Evolutionary conservation across 2,113 vertebrate genomes (phyloP).

Genomic region (Colinus virginianus): DNA sequence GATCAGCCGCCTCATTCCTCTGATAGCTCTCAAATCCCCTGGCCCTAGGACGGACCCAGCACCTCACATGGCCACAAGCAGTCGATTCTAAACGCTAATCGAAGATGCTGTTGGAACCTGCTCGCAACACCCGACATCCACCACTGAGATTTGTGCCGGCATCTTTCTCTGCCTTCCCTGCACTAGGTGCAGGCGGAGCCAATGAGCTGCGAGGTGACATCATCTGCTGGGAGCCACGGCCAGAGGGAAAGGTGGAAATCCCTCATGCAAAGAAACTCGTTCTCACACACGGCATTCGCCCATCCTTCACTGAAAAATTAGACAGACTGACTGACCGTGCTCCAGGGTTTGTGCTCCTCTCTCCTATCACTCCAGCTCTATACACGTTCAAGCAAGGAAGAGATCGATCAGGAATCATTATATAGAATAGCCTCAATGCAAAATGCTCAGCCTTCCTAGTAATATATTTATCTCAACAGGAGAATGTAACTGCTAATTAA

Average conservation of each 20-base stretch:
- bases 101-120: slow-evolving; percentile 73
- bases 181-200: slow-evolving; percentile 84
- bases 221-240: slow-evolving; percentile 90
- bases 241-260: slow-evolving; percentile 86
- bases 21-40: slow-evolving; percentile 78
- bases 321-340: slow-evolving; percentile 3
- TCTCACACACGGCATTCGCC: slow-evolving; percentile 32
- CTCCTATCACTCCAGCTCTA: background rate
- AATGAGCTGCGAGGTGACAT: slow-evolving; percentile 94
- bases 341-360: background rate
- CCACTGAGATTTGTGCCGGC: slow-evolving; percentile 82
- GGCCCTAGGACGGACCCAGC: slow-evolving; percentile 76
- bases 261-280: slow-evolving; percentile 81
- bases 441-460: background rate
- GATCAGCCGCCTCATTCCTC: slow-evolving; percentile 98
- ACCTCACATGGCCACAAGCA: slow-evolving; percentile 80
- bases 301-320: background rate
- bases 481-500: background rate
- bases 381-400: background rate
- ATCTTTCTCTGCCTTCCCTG: slow-evolving; percentile 87
- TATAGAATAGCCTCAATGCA: background rate
- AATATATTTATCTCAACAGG: background rate
- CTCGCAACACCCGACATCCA: slow-evolving; percentile 76
- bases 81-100: slow-evolving; percentile 68
- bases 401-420: background rate